Conservation (phyloP, 2,797 vertebrate genomes). For the Enteromius viviparus region DNA sequence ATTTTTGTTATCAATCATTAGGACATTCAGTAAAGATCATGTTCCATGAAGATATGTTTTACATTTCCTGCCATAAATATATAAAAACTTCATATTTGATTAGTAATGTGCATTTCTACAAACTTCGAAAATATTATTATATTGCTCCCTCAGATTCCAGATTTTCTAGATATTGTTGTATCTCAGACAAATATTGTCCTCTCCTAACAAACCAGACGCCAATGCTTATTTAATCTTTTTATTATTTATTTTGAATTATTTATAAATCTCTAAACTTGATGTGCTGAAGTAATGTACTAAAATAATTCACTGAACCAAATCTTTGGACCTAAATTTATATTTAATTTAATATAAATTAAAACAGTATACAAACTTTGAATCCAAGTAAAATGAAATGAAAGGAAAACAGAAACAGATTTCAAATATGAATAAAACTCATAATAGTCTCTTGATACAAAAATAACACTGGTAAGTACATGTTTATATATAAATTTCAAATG, state of each 20-base stretch:
- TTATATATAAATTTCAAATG: background rate
- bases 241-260: too few species aligned
- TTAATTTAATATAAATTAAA: background rate
- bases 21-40: background rate
- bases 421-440: background rate
- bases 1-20: background rate
- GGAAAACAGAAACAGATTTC: background rate
- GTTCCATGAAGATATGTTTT: background rate
- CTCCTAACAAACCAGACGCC: too few species aligned
- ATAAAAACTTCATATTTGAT: background rate
- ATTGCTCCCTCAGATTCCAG: too few species aligned
- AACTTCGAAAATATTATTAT: background rate
- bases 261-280: background rate
- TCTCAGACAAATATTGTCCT: too few species aligned
- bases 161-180: too few species aligned
- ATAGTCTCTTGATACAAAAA: background rate
- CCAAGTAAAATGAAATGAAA: background rate
- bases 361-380: background rate
- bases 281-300: background rate
- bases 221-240: too few species aligned
- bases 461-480: background rate
- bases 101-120: background rate
- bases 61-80: background rate
- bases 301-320: too few species aligned
- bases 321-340: too few species aligned